Evolutionary conservation across 2,113 vertebrate genomes (phyloP), one percentile per base, ranked within the genome.

Genomic region (Craseonycteris thonglongyai): DNA sequence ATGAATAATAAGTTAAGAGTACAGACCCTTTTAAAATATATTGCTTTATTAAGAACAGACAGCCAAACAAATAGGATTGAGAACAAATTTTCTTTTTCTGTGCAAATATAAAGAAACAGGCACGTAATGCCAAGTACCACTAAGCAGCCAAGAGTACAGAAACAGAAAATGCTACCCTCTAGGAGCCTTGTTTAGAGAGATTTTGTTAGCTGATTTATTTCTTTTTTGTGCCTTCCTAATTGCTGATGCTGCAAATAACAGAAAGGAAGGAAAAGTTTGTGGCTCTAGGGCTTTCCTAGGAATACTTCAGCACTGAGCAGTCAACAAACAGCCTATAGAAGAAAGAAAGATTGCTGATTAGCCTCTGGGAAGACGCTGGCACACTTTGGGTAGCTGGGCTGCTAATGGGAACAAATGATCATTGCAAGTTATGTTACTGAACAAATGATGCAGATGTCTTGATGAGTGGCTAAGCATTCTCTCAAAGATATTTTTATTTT

Each of bases 71-170:
- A 80, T 9, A 86, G 38, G 74, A 83, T 24, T 95, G 91, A 93
- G 92, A 96, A 92, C 92, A 80, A 93, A 45, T 65, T 74, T 95
- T 47, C 6, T 75, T 95, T 87, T 84, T 86, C 93, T 93, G 94
- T 96, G 87, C 85, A 95, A 93, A 93, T 92, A 45, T 82, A 97
- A 97, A 95, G 92, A 97, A 96, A 95, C 66, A 95, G 21, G 4
- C 54, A 78, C 40, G 65, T 76, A 79, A 87, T 42, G 24, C 22
- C 35, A 80, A 86, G 72, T 92, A 86, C 42, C 47, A 30, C 1
- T 33, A 42, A 85, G 69, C 74, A 94, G 72, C 22, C 42, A 74
- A 80, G 7, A 14, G 24, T 38, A 56, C 5, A 88, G 42, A 74
- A 74, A 78, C 35, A 92, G 54, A 90, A 45, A 7, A 12, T 38